Percentiles rank a stretch among this genome's conserved stretches.
These are phyloP conservation scores for Pyrrhura leucotis DNA, from an alignment of 2,797 vertebrate species.

Conservation along the genomic window DNA sequence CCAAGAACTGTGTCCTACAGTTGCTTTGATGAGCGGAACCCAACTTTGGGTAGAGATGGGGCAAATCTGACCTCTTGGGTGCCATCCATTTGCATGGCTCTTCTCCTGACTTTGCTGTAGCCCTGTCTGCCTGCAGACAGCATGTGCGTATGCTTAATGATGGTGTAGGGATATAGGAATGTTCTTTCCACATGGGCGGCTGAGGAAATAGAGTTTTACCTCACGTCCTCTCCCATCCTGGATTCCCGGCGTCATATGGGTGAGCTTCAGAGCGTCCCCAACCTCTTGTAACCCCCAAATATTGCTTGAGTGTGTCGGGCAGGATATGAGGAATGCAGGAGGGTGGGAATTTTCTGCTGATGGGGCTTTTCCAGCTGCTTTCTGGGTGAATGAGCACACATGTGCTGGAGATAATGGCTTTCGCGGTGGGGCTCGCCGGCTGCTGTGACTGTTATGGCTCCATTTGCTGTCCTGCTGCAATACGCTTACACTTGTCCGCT, in stretches of 20 bases:
- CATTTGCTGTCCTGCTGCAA: constrained; percentile 54
- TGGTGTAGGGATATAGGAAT: fast-evolving
- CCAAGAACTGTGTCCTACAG: fast-evolving
- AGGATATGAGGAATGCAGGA: background rate
- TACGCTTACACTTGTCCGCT: constrained; percentile 7
- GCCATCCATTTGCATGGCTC: background rate
- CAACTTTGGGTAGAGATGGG: background rate
- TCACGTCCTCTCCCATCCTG: fast-evolving
- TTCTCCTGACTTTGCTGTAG: background rate
- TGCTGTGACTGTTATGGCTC: constrained; percentile 11
- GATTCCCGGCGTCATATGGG: fast-evolving
- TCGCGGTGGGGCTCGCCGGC: background rate
- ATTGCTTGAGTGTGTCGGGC: fast-evolving
- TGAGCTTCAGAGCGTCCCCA: background rate
- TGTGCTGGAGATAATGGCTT: background rate
- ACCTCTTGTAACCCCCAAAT: background rate
- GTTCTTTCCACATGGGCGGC: fast-evolving
- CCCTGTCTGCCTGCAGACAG: background rate
- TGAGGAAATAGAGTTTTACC: fast-evolving
- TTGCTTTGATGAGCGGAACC: background rate
- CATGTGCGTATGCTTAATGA: fast-evolving
- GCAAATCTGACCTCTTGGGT: fast-evolving
- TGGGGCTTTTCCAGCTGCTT: background rate
- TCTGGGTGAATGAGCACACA: background rate
- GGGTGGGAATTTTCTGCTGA: background rate